Percentiles rank a stretch among this genome's conserved stretches.
Evolutionary conservation across 2,888 invertebrate genomes (phyloP).

Genomic region (Epsilonema sp.): DNA sequence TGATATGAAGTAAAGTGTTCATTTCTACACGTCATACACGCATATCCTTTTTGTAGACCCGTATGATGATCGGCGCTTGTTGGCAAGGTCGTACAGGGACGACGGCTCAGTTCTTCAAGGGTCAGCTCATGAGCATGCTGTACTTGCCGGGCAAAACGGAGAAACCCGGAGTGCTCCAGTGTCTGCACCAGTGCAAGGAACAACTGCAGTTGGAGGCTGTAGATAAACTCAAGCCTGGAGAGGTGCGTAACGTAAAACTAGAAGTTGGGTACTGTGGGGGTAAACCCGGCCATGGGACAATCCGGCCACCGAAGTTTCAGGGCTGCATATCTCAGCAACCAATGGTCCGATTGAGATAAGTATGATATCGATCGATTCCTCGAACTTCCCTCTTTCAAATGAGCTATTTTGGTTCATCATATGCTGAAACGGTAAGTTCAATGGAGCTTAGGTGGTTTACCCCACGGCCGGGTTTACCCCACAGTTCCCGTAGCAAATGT

Average conservation of each 20-base stretch:
- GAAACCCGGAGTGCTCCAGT: constrained; percentile 49
- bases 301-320: too few relatives aligned
- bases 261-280: constrained; percentile 1
- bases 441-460: too few relatives aligned
- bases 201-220: constrained; percentile 43
- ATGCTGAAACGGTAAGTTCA: too few relatives aligned
- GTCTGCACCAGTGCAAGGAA: constrained; percentile 61
- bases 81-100: constrained; percentile 60
- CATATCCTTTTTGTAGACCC: constrained; percentile 42
- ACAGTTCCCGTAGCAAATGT: not conserved
- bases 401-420: too few relatives aligned
- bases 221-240: constrained; percentile 53
- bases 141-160: constrained; percentile 55
- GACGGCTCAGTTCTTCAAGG: constrained; percentile 69
- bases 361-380: too few relatives aligned
- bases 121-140: constrained; percentile 68
- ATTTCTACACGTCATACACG: too few relatives aligned
- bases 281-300: too few relatives aligned
- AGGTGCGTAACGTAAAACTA: constrained; percentile 40
- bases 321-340: too few relatives aligned
- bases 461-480: too few relatives aligned
- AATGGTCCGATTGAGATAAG: too few relatives aligned
- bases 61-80: constrained; percentile 82
- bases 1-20: too few relatives aligned
- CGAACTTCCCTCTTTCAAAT: too few relatives aligned